A percentile compares a stretch with the other conserved stretches of the same genome.
Evolutionary conservation across 1,140 invertebrate genomes (phyloP).

Genomic region (Thalassaphorura encarpata): DNA sequence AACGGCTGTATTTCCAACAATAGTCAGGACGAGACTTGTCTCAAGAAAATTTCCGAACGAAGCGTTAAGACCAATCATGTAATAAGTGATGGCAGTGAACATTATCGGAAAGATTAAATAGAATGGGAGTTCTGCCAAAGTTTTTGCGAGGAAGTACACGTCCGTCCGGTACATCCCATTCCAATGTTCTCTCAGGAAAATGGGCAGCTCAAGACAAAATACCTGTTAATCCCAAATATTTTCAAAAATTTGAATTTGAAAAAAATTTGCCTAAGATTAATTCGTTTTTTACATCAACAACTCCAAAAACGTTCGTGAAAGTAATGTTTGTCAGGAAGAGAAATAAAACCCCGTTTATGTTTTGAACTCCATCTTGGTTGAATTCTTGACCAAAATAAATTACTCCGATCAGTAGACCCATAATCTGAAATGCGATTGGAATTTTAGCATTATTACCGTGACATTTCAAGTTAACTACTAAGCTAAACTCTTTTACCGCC

Average conservation of each 20-base stretch:
- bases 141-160: conserved; percentile 35
- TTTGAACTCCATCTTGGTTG: conserved; percentile 80
- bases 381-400: conserved; percentile 76
- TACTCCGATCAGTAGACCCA: conserved; percentile 70
- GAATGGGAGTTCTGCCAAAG: conserved; percentile 37
- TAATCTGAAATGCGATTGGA: conserved; percentile 49
- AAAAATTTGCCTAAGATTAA: not conserved
- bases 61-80: conserved; percentile 39
- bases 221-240: conserved; percentile 16
- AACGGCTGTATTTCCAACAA: conserved; percentile 41
- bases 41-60: conserved; percentile 36
- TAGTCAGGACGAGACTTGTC: conserved; percentile 35
- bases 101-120: conserved; percentile 40
- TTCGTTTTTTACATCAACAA: not conserved
- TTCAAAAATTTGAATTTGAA: not conserved
- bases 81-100: conserved; percentile 42
- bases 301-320: not conserved
- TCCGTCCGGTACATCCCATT: conserved; percentile 35
- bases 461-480: not conserved
- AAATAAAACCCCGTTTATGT: conserved; percentile 72
- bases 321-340: not conserved
- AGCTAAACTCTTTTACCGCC: conserved; percentile 49
- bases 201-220: conserved; percentile 32
- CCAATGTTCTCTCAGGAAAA: conserved; percentile 34
- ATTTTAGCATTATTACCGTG: not conserved